Base-by-base conservation (phyloP, 2,113 vertebrate genomes). In the Otolemur garnettii region DNA sequence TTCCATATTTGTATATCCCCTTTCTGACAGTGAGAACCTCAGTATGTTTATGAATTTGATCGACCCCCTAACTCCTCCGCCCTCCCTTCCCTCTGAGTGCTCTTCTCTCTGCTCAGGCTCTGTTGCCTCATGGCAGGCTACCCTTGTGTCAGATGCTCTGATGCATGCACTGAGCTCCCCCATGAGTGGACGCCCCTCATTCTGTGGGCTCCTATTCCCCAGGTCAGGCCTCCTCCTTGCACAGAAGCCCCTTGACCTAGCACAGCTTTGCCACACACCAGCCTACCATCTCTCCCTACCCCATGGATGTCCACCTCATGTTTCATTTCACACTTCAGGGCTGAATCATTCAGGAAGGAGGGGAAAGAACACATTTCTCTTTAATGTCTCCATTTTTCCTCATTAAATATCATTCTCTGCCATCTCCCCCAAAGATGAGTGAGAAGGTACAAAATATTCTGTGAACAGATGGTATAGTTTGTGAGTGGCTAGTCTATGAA, bases 401-500 rank as follows among this genome's bases (percentile, higher is more conserved):
- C 30, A 26, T 94, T 69, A 74, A 80, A n/a, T 26, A 66, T 2
- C 11, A 53, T 78, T 74, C 38, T 38, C 38, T 68, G 42, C 93
- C 62, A n/a, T 53, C 38, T 30, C 66, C 66, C 24, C 0, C 1
- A 50, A 89, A 78, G 72, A 93, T 82, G 80, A 87, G 11, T 78
- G 45, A 38, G 24, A 26, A 86, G 57, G 35, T 75, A 95, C 21
- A 83, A 80, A 84, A 66, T 35, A 68, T 86, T 83, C 81, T 59
- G 91, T 91, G 68, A 86, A 66, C 86, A 96, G 91, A 94, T 93
- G 95, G 94, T 30, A 1, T 26, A 42, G 57, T 75, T 59, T 71
- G 24, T 45, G 72, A 95, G 62, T 59, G 93, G 88, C 78, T 75
- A n/a, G 26, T 96, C 62, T 71, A 38, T 79, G 82, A 82, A 90